phyloP scores from a whole-genome alignment of 2,797 vertebrate species.

The Myoxocephalus aenaeus region DNA sequence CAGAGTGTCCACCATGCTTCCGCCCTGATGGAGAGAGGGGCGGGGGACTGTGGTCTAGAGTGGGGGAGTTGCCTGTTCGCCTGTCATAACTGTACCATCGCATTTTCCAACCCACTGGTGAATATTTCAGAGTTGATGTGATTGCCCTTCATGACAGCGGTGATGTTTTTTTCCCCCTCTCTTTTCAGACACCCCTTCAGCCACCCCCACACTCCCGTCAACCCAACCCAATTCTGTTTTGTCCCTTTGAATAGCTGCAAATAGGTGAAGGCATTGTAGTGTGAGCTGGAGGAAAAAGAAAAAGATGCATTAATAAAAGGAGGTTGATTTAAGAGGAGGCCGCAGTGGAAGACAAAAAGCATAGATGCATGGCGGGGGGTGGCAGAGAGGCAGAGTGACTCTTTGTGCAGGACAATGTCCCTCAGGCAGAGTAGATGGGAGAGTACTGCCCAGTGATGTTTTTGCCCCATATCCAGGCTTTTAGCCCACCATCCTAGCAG shows the following conservation, averaged over 20 bases:
- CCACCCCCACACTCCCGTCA: conserved; percentile 41
- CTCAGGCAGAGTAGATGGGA: conserved; percentile 80
- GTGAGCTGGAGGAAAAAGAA: conserved; percentile 51
- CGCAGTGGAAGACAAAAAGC: conserved; percentile 62
- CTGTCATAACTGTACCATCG: conserved; percentile 94
- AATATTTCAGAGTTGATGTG: conserved; percentile 98
- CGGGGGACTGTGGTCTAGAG: conserved; percentile 69
- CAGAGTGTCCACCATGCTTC: conserved; percentile 92
- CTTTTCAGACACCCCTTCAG: conserved; percentile 69
- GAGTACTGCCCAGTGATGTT: conserved; percentile 73
- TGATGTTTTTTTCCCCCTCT: conserved; percentile 61
- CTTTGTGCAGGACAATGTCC: conserved; percentile 84
- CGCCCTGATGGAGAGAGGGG: conserved; percentile 87
- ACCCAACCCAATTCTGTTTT: conserved; percentile 55
- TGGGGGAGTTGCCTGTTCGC: conserved; percentile 85
- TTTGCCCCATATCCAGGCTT: conserved; percentile 77
- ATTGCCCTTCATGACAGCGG: conserved; percentile 93
- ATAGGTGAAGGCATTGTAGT: conserved; percentile 75
- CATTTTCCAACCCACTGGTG: conserved; percentile 98
- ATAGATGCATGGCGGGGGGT: conserved; percentile 67
- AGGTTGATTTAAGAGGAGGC: conserved; percentile 73
- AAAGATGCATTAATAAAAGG: conserved; percentile 74
- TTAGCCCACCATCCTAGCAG: conserved; percentile 76
- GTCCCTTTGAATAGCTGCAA: conserved; percentile 72
- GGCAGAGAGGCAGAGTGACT: conserved; percentile 69